A percentile compares a stretch with the other conserved stretches of the same genome.
phyloP scores from a whole-genome alignment of 2,888 invertebrate species.

The Epirrita christyi region DNA sequence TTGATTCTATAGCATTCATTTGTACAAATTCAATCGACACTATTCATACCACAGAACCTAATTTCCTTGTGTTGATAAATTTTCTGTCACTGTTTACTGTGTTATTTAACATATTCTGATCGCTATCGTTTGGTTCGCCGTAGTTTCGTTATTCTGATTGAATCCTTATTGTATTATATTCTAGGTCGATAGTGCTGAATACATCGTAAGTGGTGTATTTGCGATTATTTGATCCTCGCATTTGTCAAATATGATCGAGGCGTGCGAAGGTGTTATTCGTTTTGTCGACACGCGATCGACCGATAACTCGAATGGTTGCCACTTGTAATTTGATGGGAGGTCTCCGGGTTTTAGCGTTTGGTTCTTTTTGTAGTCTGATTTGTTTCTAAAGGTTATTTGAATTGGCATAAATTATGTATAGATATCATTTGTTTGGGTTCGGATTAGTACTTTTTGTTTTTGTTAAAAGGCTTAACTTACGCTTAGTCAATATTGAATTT shows the following conservation, averaged over 20 bases:
- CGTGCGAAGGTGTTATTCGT: constrained; percentile 70
- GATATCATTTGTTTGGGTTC: constrained; percentile 25
- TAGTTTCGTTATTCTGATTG: constrained; percentile 38
- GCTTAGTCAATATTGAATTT: not conserved
- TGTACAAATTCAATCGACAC: constrained; percentile 34
- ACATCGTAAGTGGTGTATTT: constrained; percentile 46
- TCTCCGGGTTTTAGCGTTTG: constrained; percentile 54
- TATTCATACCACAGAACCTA: constrained; percentile 42
- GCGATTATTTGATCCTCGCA: constrained; percentile 68
- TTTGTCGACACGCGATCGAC: constrained; percentile 74
- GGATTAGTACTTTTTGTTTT: constrained; percentile 8
- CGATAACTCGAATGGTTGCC: constrained; percentile 67
- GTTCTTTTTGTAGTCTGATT: constrained; percentile 43
- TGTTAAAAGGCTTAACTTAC: constrained; percentile 2
- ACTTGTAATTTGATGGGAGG: constrained; percentile 75
- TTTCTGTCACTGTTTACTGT: constrained; percentile 51
- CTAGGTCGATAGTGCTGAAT: constrained; percentile 47
- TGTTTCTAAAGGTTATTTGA: no score
- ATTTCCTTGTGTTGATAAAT: constrained; percentile 52
- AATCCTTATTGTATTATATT: constrained; percentile 46
- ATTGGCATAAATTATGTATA: constrained; percentile 28
- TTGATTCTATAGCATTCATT: constrained; percentile 42
- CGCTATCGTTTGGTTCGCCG: constrained; percentile 51
- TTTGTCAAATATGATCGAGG: constrained; percentile 74
- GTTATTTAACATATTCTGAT: constrained; percentile 61